Evolutionary conservation across 2,888 invertebrate species (phyloP).

Genomic region (Odontothrips loti): DNA sequence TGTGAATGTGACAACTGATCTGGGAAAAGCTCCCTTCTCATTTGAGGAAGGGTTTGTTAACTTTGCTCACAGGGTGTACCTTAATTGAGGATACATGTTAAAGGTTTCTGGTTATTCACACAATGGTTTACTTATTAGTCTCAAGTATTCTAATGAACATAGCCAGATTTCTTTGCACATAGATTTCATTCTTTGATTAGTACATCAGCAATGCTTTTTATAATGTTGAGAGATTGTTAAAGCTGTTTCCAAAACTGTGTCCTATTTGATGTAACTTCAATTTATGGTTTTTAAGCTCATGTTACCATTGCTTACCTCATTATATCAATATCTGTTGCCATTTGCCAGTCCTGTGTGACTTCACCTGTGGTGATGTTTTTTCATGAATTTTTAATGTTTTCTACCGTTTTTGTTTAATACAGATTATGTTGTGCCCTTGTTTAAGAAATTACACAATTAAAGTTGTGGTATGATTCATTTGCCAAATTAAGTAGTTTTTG

Average conservation of each 20-base stretch:
- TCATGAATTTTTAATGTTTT: neutral
- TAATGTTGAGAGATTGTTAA: neutral
- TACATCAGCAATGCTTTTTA: neutral
- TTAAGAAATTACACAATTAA: too few species aligned
- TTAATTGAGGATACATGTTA: neutral
- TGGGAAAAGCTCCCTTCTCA: neutral
- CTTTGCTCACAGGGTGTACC: neutral
- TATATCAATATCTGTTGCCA: neutral
- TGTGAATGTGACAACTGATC: neutral
- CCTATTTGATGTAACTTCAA: too few species aligned
- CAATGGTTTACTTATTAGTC: neutral
- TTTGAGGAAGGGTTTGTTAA: neutral
- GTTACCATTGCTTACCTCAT: neutral
- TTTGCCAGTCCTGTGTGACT: too few species aligned
- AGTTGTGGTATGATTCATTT: too few species aligned
- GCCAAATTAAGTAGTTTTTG: too few species aligned
- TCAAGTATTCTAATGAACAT: neutral
- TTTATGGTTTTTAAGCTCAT: neutral
- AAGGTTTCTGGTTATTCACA: neutral
- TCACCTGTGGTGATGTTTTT: neutral
- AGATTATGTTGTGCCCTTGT: too few species aligned
- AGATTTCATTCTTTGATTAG: neutral
- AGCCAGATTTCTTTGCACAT: neutral
- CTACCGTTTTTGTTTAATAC: neutral
- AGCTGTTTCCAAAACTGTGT: neutral